phyloP scores from a whole-genome alignment of 2,888 invertebrate genomes.

The Norana najaformis region DNA sequence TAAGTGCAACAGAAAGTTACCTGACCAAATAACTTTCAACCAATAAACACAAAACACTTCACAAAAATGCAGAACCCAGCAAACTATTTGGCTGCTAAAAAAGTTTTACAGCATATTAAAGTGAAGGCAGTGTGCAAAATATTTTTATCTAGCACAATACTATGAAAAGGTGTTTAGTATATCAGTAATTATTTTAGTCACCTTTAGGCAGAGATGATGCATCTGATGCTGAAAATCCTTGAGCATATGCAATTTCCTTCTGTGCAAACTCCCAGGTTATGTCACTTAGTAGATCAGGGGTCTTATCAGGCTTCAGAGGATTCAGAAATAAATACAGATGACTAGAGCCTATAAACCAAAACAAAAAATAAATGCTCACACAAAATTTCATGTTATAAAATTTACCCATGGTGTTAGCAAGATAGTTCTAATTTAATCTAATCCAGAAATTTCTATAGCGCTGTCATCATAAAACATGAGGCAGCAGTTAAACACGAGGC shows the following conservation, averaged over 20 bases:
- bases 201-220: conserved; percentile 60
- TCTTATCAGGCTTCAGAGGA: conserved; percentile 48
- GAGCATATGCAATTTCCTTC: conserved; percentile 63
- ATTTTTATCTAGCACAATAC: neutral
- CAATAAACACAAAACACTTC: too few species aligned
- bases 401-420: too few species aligned
- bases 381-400: too few species aligned
- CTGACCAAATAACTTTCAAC: too few species aligned
- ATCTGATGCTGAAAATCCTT: conserved; percentile 58
- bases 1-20: too few species aligned
- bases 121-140: neutral
- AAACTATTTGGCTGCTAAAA: neutral
- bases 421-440: too few species aligned
- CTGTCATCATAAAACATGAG: too few species aligned
- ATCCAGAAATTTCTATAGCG: too few species aligned
- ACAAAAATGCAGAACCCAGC: neutral
- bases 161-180: neutral
- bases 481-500: too few species aligned
- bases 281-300: conserved; percentile 52
- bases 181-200: conserved; percentile 39
- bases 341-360: conserved; percentile 57
- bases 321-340: conserved; percentile 62
- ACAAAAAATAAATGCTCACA: neutral
- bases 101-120: neutral
- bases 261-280: conserved; percentile 63